Evolutionary conservation across 2,797 vertebrate species (phyloP), one percentile per base, ranked within the genome.

Genomic region (Podarcis lilfordi): DNA sequence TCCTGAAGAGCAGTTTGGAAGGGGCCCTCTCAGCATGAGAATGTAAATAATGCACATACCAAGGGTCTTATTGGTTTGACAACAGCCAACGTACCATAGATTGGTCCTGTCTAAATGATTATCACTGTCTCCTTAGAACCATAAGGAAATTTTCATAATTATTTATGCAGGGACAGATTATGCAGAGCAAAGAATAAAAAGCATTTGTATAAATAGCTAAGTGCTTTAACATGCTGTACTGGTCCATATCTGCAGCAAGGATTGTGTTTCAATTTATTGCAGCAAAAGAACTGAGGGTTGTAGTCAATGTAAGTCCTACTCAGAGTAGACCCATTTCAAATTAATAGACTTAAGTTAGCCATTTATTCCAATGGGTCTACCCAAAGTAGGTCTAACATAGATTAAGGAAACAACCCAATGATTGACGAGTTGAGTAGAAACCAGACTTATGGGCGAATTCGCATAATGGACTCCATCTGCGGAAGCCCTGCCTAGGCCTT

Each of bases 1-100:
- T 55, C 55, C 84, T 88, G 94, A 71, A 82, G 87, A 90, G 84
- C 90, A 40, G 21, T 89, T 91, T 15, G 0, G 76, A 50, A 88
- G 85, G 61, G 80, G 29, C 8, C 0, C 72, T 92, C 88, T 85
- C 88, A 71, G 88, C 86, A 91, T 94, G 92, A 91, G 89, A 86
- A 75, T 79, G 69, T 43, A 64, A 93, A 76, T 86, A 90, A 17
- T 3, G 35, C 82, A 82, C 88, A 91, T 88, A 87, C 89, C 87
- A 75, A 4, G 72, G 71, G 85, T n/a, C 79, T 82, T 89, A 86
- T 80, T 88, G 87, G 69, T 90, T 90, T 91, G 94, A 85, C 85
- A 91, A 66, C 86, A 91, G 84, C 80, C 68, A 64, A 43, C 71
- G 83, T 82, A 79, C 78, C 45, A 69, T 4, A 2, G 55, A 86